phyloP scores from a whole-genome alignment of 2,797 vertebrate genomes.

The Lacerta agilis region DNA sequence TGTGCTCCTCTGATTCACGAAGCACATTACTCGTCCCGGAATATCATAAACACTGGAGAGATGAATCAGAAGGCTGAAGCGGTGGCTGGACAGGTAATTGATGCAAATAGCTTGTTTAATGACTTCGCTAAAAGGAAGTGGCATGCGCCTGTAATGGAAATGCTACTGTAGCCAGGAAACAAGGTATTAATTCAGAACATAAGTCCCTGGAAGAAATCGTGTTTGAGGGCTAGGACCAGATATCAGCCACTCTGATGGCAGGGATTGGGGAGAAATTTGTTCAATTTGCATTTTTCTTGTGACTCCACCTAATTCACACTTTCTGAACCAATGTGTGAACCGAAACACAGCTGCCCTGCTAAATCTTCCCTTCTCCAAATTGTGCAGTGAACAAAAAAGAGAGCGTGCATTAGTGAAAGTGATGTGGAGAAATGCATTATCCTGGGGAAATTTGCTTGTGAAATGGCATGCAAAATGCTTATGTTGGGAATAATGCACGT shows the following conservation, averaged over 20 bases:
- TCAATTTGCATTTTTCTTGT: background rate
- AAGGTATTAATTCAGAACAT: conserved; percentile 71
- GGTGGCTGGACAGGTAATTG: conserved; percentile 36
- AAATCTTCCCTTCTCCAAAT: too few relatives aligned
- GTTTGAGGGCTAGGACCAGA: conserved; percentile 51
- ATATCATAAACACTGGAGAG: background rate
- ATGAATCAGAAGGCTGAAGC: conserved; percentile 22
- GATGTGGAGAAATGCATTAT: too few relatives aligned
- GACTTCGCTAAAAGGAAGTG: conserved; percentile 52
- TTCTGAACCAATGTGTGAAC: background rate
- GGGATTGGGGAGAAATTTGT: too few relatives aligned
- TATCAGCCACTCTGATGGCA: conserved; percentile 60
- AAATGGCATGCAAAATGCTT: too few relatives aligned
- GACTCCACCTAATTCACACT: background rate
- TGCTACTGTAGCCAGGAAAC: conserved; percentile 64
- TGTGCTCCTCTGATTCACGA: background rate
- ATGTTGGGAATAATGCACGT: too few relatives aligned
- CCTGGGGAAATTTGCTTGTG: too few relatives aligned
- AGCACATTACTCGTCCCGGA: background rate
- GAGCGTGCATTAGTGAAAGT: too few relatives aligned
- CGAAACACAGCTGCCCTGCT: too few relatives aligned
- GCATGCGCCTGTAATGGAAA: conserved; percentile 61
- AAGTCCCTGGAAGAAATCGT: conserved; percentile 62
- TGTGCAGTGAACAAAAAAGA: too few relatives aligned
- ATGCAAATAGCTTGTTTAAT: conserved; percentile 61